Evolutionary conservation across 2,113 vertebrate species (phyloP).

Genomic region (Mustela nigripes): DNA sequence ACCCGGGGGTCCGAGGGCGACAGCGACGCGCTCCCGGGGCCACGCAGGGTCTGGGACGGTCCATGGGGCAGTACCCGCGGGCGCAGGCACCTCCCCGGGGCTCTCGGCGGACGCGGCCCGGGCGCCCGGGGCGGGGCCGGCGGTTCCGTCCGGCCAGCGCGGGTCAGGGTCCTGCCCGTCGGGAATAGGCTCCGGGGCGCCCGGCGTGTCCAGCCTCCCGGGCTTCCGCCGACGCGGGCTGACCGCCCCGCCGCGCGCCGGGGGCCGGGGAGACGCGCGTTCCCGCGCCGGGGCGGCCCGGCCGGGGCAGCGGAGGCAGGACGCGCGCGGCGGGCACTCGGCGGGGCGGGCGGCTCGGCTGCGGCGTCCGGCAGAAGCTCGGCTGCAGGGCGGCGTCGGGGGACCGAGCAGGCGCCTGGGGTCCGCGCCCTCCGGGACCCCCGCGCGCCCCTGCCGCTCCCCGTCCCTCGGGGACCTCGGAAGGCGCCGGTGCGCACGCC

Average conservation of each 20-base stretch:
- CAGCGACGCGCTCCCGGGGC: no score
- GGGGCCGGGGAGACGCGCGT: background rate
- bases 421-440: background rate
- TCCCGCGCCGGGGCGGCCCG: background rate
- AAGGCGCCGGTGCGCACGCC: background rate
- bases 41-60: background rate
- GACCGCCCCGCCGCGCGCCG: background rate
- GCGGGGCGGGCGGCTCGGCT: background rate
- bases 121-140: background rate
- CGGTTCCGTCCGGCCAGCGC: fast-evolving
- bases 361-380: fast-evolving
- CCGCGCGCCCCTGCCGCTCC: background rate
- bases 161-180: background rate
- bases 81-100: background rate
- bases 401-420: no score
- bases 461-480: no score
- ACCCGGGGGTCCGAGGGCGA: background rate
- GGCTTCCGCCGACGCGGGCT: no score
- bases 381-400: background rate
- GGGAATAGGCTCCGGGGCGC: background rate
- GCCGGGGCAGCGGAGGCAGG: background rate
- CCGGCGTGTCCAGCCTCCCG: background rate
- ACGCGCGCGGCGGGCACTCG: fast-evolving
- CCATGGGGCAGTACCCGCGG: background rate
- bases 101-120: background rate